phyloP scores from a whole-genome alignment of 2,113 vertebrate species.

The Corydoras sp. region DNA sequence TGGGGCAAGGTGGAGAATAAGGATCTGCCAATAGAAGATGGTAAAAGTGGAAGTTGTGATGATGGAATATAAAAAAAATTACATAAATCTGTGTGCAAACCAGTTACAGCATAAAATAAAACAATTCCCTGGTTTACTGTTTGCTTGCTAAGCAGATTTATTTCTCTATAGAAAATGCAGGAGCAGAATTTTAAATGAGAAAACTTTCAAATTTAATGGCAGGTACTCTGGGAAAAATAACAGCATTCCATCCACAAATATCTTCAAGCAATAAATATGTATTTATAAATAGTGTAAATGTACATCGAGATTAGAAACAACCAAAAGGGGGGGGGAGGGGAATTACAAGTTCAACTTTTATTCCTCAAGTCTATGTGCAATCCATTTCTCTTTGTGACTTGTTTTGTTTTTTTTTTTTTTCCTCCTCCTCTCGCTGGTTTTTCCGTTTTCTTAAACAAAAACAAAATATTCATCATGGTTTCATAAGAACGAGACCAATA shows the following conservation, averaged over 20 bases:
- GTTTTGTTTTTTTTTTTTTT: slow-evolving; percentile 80
- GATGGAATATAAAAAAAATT: not conserved
- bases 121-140: slow-evolving; percentile 89
- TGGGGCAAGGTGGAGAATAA: too few relatives aligned
- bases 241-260: slow-evolving; percentile 99
- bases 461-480: slow-evolving; percentile 59
- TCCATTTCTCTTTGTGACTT: slow-evolving; percentile 90
- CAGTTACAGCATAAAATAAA: slow-evolving; percentile 83
- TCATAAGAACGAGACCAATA: slow-evolving; percentile 55
- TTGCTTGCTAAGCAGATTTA: slow-evolving; percentile 96
- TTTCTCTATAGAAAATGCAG: slow-evolving; percentile 98
- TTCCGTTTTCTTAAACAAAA: slow-evolving; percentile 58
- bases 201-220: slow-evolving; percentile 97
- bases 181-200: slow-evolving; percentile 88
- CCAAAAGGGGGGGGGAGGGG: slow-evolving; percentile 43
- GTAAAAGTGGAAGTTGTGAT: too few relatives aligned
- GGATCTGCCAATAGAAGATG: too few relatives aligned
- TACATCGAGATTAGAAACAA: slow-evolving; percentile 97
- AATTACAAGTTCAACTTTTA: slow-evolving; percentile 96
- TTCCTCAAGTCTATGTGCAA: slow-evolving; percentile 96
- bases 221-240: slow-evolving; percentile 97
- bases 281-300: slow-evolving; percentile 99
- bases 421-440: slow-evolving; percentile 35
- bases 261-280: slow-evolving; percentile 99
- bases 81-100: slow-evolving; percentile 8